Base-by-base conservation (phyloP, 2,888 invertebrate species). In the Drosophila fulvimacula region DNA sequence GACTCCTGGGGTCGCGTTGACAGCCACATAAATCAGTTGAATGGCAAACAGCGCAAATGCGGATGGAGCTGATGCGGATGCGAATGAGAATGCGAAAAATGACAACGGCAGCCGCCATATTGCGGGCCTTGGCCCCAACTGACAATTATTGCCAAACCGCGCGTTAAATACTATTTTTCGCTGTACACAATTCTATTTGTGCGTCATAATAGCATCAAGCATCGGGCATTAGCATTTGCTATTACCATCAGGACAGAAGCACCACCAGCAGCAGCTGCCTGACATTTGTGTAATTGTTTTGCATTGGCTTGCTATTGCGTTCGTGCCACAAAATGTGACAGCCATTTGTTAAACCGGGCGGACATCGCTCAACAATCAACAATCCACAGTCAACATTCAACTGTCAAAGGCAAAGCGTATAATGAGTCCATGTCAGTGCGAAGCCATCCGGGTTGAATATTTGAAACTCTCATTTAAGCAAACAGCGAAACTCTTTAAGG, bases 1-100 rank as follows among this genome's bases (percentile, higher is more conserved):
- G 70, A 69, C 49, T 61, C n/a, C 41, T 49, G 34, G 46, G 63
- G 55, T 36, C 46, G 38, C 55, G 74, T 41, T 75, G 87, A 86
- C 87, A 84, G 73, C 67, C 87, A 70, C 83, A 83, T 83, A 87
- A 83, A 83, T 83, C 83, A 84, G 78, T 70, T 72, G 65, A 67
- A 70, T 46, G 56, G 66, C 69, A 76, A 80, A 76, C 59, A 67
- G 59, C 39, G 51, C 53, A 36, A 46, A 52, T 60, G 60, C 53
- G 55, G 19, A 63, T 69, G 49, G 58, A 27, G 9, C 52, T 17
- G 39, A n/a, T 60, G 56, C 60, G 53, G 24, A 63, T 69, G 48
- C 46, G 57, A 24, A 55, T 62, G 63, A n/a, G 64, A 41, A 73
- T 63, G 39, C 49, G 41, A 59, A 64, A 48, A 66, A 62, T 44